Evolutionary conservation across 2,888 invertebrate species (phyloP).

Genomic region (Clistopyga incitator): DNA sequence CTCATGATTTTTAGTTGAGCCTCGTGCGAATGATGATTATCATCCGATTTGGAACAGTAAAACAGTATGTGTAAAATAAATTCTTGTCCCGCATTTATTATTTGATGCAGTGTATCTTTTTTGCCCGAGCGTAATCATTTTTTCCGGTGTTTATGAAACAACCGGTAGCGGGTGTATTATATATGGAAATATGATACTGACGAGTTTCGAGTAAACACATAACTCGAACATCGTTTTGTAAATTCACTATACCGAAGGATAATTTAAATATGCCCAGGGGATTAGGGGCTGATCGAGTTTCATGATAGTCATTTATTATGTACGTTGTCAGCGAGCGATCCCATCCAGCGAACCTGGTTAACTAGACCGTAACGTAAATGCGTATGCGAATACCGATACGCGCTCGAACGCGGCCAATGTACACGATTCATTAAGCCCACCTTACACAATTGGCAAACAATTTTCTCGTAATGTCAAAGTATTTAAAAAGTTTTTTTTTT

Average conservation of each 20-base stretch:
- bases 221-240: not conserved
- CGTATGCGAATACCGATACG: not conserved
- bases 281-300: slow-evolving; percentile 32
- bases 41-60: too few species aligned
- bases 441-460: not conserved
- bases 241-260: not conserved
- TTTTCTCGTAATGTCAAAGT: not conserved
- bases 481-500: not conserved
- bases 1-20: slow-evolving; percentile 64
- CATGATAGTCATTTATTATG: slow-evolving; percentile 21
- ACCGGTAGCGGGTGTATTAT: too few species aligned
- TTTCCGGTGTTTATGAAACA: too few species aligned
- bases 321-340: not conserved
- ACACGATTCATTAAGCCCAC: not conserved
- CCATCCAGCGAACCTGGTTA: not conserved
- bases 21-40: slow-evolving; percentile 18
- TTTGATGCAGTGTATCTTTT: too few species aligned
- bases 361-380: not conserved
- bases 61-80: too few species aligned
- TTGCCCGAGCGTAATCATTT: too few species aligned
- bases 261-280: slow-evolving; percentile 10
- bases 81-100: too few species aligned
- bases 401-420: not conserved
- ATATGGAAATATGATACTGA: not conserved
- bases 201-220: not conserved